Conservation (phyloP, 2,113 vertebrate species). For the Varanus salvator region DNA sequence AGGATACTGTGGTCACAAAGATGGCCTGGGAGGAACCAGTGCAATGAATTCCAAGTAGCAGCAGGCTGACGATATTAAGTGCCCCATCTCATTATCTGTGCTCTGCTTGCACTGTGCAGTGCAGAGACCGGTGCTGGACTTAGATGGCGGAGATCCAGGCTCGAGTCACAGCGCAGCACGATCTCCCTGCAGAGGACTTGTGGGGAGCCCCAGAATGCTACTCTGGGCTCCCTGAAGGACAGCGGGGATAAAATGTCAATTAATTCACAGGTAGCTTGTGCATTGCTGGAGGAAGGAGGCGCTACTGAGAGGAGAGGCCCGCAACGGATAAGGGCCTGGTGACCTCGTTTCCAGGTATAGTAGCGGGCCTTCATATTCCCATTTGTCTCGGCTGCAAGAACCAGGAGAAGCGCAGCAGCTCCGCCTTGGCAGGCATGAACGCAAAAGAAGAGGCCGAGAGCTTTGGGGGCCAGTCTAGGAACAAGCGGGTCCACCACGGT, state of each 20-base stretch:
- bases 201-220: neutral
- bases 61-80: no score
- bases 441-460: neutral
- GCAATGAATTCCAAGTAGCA: no score
- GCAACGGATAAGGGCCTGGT: neutral
- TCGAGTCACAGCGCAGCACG: no score
- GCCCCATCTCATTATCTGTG: no score
- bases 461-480: accelerated
- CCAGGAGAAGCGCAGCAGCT: neutral
- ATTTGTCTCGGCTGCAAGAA: neutral
- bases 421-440: accelerated
- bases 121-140: no score
- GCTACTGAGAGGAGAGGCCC: neutral
- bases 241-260: neutral
- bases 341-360: no score
- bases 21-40: no score
- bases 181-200: neutral
- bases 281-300: no score
- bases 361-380: neutral
- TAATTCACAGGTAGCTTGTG: no score
- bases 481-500: neutral
- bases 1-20: no score
- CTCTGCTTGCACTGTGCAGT: no score
- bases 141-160: no score
- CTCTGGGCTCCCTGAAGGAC: neutral